Percentiles rank a stretch among this genome's conserved stretches.
phyloP scores from a whole-genome alignment of 2,797 vertebrate genomes.

The Macrochelys suwanniensis region DNA sequence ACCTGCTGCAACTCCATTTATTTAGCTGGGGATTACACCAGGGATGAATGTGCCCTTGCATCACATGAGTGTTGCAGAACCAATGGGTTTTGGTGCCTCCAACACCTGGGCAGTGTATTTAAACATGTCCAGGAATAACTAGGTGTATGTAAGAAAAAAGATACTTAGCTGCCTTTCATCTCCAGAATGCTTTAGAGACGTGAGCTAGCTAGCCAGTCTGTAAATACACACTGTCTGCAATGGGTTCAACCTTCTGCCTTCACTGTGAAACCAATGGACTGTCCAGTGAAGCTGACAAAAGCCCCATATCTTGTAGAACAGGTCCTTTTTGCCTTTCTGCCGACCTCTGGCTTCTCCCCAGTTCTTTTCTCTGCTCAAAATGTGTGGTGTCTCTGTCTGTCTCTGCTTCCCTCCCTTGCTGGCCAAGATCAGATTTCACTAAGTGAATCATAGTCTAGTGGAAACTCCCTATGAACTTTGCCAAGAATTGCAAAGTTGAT shows the following conservation, averaged over 20 bases:
- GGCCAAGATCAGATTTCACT: conserved; percentile 75
- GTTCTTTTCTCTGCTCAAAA: conserved; percentile 29
- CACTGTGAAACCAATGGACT: neutral
- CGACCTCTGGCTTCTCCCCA: neutral
- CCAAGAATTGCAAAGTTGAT: conserved; percentile 77
- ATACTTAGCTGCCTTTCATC: conserved; percentile 67
- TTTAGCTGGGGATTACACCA: neutral
- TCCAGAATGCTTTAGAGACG: conserved; percentile 59
- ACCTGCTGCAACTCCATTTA: neutral
- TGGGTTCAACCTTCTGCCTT: conserved; percentile 24
- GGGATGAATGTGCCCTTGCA: neutral
- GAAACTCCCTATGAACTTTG: conserved; percentile 74
- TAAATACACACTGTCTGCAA: conserved; percentile 37
- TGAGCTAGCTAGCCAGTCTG: conserved; percentile 69
- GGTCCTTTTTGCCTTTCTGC: conserved; percentile 55
- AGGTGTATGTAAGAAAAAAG: conserved; percentile 47
- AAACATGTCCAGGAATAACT: conserved; percentile 67
- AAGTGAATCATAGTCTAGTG: conserved; percentile 77
- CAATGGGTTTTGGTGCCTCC: conserved; percentile 20
- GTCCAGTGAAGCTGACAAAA: neutral
- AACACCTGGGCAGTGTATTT: conserved; percentile 69
- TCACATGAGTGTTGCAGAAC: neutral
- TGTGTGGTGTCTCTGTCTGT: conserved; percentile 32
- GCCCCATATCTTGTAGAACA: conserved; percentile 60
- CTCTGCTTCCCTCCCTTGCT: conserved; percentile 54